These are phyloP conservation scores for Cherax quadricarinatus DNA, from an alignment of 1,140 invertebrate species.

Conservation along the genomic window DNA sequence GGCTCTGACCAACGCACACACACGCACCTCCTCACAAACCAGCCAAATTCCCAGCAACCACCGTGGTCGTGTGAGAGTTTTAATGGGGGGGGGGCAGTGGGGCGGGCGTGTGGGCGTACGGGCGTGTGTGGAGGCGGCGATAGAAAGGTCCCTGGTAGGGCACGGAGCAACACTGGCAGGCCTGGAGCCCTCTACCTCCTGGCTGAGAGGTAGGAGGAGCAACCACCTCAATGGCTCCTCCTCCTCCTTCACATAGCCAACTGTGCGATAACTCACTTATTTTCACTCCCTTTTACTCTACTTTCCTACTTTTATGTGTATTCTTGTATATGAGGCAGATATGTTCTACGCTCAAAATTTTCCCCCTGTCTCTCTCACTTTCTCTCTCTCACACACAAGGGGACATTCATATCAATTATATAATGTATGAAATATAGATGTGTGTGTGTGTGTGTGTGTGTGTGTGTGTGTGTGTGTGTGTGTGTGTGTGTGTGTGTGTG, in stretches of 20 bases:
- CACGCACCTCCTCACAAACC: neutral
- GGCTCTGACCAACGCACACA: neutral
- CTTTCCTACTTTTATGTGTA: neutral
- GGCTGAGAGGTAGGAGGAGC: conserved; percentile 10
- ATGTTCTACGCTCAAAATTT: neutral
- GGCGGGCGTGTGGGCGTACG: conserved; percentile 16
- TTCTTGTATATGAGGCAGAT: neutral
- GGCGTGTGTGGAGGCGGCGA: conserved; percentile 17
- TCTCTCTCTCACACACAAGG: neutral
- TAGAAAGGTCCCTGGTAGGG: conserved; percentile 39
- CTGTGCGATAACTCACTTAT: conserved; percentile 19
- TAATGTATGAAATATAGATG: neutral
- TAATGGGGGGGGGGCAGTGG: neutral
- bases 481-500: no score
- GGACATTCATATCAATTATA: neutral
- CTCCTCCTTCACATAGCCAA: neutral
- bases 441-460: no score
- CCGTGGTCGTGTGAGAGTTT: no score
- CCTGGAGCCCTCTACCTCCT: conserved; percentile 11
- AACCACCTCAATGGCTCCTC: no score
- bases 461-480: no score
- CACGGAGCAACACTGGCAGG: conserved; percentile 48
- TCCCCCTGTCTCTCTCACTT: no score
- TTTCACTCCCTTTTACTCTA: neutral
- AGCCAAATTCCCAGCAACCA: neutral